phyloP scores from a whole-genome alignment of 2,113 vertebrate species.

The Dicerorhinus sumatrensis region DNA sequence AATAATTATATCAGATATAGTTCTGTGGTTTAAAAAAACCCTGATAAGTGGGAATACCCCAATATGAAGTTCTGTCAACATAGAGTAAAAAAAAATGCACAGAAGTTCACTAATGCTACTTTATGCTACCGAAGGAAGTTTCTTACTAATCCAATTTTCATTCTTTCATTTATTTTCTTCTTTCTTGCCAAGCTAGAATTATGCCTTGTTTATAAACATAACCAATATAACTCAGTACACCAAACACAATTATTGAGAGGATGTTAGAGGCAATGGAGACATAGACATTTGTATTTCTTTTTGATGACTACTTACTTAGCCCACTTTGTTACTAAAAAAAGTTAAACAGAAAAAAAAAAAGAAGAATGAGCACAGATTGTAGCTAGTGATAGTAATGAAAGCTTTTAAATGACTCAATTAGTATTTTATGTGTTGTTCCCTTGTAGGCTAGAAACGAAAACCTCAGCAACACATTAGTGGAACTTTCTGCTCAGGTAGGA shows the following conservation, averaged over 20 bases:
- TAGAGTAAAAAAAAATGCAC: neutral
- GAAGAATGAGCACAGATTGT: neutral
- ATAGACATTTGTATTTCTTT: neutral
- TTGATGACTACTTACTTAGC: neutral
- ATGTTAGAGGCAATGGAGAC: neutral
- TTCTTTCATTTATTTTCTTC: slow-evolving; percentile 15
- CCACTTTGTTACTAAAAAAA: neutral
- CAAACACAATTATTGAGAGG: neutral
- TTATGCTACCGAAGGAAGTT: neutral
- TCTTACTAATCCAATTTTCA: neutral
- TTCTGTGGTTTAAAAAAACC: neutral
- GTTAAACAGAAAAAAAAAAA: neutral
- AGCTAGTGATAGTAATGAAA: neutral
- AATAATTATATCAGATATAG: neutral
- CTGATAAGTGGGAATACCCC: neutral
- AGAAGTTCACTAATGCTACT: neutral
- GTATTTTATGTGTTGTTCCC: slow-evolving; percentile 48
- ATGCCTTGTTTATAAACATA: neutral
- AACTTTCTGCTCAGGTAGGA: slow-evolving; percentile 91
- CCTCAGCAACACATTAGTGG: slow-evolving; percentile 89
- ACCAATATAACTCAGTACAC: neutral
- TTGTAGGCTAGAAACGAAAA: slow-evolving; percentile 91
- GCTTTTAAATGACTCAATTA: neutral
- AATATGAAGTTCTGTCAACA: neutral
- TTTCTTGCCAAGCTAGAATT: slow-evolving; percentile 32